Evolutionary conservation across 2,113 vertebrate genomes (phyloP).

Genomic region (Triplophysa rosa): DNA sequence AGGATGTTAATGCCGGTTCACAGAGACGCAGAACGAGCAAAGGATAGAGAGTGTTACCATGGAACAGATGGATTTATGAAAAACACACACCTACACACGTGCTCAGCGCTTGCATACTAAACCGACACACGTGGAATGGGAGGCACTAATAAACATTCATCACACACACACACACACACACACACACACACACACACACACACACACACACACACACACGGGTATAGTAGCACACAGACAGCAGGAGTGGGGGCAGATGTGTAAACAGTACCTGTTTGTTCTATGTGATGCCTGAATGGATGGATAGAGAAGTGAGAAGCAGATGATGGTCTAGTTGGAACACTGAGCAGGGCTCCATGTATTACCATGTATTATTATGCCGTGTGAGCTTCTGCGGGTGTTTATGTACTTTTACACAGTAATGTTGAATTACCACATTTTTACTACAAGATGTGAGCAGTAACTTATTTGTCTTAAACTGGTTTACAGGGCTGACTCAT

Average conservation of each 20-base stretch:
- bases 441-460: background rate
- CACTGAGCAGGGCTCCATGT: slow-evolving; percentile 24
- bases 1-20: slow-evolving; percentile 37
- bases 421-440: background rate
- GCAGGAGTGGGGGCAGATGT: slow-evolving; percentile 54
- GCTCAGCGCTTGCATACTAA: background rate
- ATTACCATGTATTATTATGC: background rate
- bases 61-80: slow-evolving; percentile 54
- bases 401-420: background rate
- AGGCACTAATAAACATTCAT: slow-evolving; percentile 33
- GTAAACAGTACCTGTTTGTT: slow-evolving; percentile 59
- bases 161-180: slow-evolving; percentile 31
- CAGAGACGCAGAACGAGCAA: background rate
- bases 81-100: slow-evolving; percentile 40
- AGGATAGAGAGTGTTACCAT: slow-evolving; percentile 46
- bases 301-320: slow-evolving; percentile 40
- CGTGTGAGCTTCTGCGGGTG: background rate
- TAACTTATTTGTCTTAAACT: background rate
- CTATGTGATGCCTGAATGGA: slow-evolving; percentile 48
- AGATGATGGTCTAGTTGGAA: slow-evolving; percentile 50
- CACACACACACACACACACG: slow-evolving; percentile 37
- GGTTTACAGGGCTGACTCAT: background rate
- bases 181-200: slow-evolving; percentile 30
- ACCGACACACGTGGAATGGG: slow-evolving; percentile 19
- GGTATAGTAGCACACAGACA: slow-evolving; percentile 35